Base-by-base conservation (phyloP, 1,140 invertebrate genomes). In the Drosophila suzukii region DNA sequence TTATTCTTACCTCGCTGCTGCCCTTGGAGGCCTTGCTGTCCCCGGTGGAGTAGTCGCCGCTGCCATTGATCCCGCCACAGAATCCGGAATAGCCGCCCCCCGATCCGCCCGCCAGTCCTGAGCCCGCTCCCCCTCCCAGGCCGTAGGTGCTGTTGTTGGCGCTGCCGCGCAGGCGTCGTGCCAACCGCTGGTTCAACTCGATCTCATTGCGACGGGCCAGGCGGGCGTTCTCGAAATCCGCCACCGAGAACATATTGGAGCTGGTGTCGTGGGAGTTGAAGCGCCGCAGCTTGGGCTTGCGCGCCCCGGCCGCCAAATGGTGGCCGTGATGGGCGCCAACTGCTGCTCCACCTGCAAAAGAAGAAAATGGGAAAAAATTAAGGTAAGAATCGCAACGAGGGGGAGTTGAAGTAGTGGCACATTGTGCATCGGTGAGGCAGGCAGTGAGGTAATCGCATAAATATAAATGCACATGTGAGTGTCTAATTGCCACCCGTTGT, bases 191-290 rank as follows among this genome's bases (percentile, higher is more conserved):
- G 74, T 84, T 90, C 66, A 92, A 39, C 81, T 92, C 91, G 54
- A 92, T 91, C 81, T 92, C 91, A 53, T 92, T 92, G 59, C 91
- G 91, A n/a, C 91, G 86, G 43, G 90, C 91, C 51, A 92, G 65
- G 32, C 91, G 83, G 17, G 91, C 91, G 61, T 92, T 92, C 59
- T 92, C 91, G 55, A 92, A 92, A 53, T 92, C 91, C 5, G 91
- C 91, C 53, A 92, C 91, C 30, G 91, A 92, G 75, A 92, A 92
- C 91, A 92, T 92, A 62, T 92, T 92, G 17, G 91, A 88, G 74
- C 91, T 91, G 24, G 91, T 92, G 57, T 92, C 91, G 77, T 92
- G 91, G 54, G 91, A 92, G 77, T 92, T 92, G 43, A 91, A 92
- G 34, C 91, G 85, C 55, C 91, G 75, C 62, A 92, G 58, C 61